A percentile compares a stretch with the other conserved stretches of the same genome.
phyloP scores from a whole-genome alignment of 2,797 vertebrate genomes.

The Anguilla marmorata region DNA sequence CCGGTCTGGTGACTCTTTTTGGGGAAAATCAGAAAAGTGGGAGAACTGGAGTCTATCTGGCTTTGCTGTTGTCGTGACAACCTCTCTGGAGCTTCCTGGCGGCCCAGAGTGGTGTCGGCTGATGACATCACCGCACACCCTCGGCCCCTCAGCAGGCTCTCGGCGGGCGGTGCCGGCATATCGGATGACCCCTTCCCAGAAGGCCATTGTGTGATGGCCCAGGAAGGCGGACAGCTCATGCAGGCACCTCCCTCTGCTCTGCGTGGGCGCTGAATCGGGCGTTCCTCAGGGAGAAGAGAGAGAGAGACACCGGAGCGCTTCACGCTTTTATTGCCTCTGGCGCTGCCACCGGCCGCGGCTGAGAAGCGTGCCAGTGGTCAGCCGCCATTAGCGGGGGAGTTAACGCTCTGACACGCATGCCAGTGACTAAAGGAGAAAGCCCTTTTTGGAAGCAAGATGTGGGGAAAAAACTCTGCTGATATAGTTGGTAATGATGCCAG shows the following conservation, averaged over 20 bases:
- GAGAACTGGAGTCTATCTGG: not conserved
- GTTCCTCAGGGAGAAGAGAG: not conserved
- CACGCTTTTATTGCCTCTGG: not conserved
- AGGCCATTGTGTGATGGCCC: not conserved
- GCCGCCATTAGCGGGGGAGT: not conserved
- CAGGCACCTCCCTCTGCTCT: not conserved
- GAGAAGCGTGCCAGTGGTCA: not conserved
- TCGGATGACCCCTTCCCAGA: not conserved
- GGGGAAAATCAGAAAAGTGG: not conserved
- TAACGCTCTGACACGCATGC: not conserved
- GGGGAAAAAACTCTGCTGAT: slow-evolving; percentile 6
- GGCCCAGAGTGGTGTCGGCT: not conserved
- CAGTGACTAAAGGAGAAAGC: slow-evolving; percentile 1
- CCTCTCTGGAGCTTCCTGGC: not conserved
- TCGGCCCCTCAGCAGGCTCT: not conserved
- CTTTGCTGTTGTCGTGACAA: not conserved
- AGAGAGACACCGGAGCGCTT: not conserved
- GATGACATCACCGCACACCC: not conserved
- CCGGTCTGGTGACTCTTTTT: not conserved
- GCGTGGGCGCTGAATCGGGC: not conserved
- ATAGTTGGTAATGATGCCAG: slow-evolving; percentile 47
- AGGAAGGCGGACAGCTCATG: not conserved
- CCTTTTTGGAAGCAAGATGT: not conserved
- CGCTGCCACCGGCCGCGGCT: not conserved
- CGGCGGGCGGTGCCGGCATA: not conserved